Conservation (phyloP, 2,113 vertebrate species). For the Hemibagrus wyckioides region DNA sequence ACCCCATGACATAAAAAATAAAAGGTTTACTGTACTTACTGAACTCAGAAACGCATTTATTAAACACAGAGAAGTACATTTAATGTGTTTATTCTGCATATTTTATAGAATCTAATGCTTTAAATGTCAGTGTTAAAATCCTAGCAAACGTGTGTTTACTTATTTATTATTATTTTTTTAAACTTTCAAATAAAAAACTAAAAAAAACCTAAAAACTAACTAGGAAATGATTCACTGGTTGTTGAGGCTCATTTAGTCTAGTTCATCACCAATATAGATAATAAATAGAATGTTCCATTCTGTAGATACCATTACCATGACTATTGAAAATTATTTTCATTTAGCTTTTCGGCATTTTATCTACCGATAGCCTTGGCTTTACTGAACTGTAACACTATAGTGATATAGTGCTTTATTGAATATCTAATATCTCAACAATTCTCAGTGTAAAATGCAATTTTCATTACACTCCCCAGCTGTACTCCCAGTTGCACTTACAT, state of each 20-base stretch:
- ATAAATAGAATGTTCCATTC: slow-evolving; percentile 12
- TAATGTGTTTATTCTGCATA: not conserved
- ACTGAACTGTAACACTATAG: slow-evolving; percentile 11
- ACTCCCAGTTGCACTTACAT: not conserved
- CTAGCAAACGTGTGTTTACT: not conserved
- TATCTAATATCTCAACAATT: not conserved
- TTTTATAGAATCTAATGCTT: not conserved
- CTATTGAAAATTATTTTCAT: not conserved
- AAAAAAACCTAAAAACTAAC: not conserved
- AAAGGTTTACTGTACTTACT: not conserved
- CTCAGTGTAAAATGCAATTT: slow-evolving; percentile 7
- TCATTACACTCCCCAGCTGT: not conserved
- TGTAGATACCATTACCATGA: not conserved
- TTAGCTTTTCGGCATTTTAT: not conserved
- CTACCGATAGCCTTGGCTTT: not conserved
- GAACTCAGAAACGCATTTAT: not conserved
- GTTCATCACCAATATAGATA: not conserved
- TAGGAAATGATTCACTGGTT: not conserved
- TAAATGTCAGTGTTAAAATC: not conserved
- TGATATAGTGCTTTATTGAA: not conserved
- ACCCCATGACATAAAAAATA: not conserved
- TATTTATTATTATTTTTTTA: too few species aligned
- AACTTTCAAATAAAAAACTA: too few species aligned
- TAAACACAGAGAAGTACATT: not conserved
- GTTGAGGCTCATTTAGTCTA: not conserved